Evolutionary conservation across 1,140 invertebrate genomes (phyloP).

Genomic region (Solen grandis): DNA sequence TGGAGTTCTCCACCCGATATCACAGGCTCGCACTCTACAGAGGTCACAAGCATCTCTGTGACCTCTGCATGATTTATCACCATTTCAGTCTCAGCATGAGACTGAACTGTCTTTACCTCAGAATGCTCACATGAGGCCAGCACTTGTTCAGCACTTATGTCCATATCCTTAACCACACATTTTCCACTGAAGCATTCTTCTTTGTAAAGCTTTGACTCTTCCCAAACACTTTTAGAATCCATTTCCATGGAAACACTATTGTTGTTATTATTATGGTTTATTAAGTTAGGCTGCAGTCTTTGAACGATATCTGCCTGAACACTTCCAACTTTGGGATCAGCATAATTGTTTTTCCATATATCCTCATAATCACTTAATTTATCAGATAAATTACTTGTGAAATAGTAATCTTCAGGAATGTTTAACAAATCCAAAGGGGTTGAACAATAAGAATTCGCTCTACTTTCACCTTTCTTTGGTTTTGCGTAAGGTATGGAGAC

Average conservation of each 20-base stretch:
- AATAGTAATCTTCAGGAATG: constrained; percentile 84
- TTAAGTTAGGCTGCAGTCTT: constrained; percentile 40
- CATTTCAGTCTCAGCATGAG: background rate
- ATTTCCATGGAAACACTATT: constrained; percentile 31
- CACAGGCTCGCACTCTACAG: no score
- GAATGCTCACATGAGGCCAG: background rate
- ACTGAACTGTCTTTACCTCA: background rate
- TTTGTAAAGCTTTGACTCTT: background rate
- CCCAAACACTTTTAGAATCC: constrained; percentile 13
- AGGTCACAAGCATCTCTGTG: background rate
- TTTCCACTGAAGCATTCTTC: constrained; percentile 39
- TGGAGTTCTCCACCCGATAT: no score
- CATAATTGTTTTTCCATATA: constrained; percentile 86
- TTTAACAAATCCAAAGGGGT: constrained; percentile 67
- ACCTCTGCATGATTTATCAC: background rate
- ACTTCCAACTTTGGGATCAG: constrained; percentile 53
- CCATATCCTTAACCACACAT: constrained; percentile 21
- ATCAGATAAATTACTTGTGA: constrained; percentile 91
- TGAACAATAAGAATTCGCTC: constrained; percentile 36
- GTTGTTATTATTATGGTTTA: constrained; percentile 5
- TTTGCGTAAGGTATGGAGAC: constrained; percentile 52
- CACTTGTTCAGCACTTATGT: constrained; percentile 38
- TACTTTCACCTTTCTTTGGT: constrained; percentile 49
- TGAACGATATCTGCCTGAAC: constrained; percentile 46
- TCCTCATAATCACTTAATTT: constrained; percentile 98